phyloP scores from a whole-genome alignment of 2,113 vertebrate species.

The Sinocyclocheilus grahami region DNA sequence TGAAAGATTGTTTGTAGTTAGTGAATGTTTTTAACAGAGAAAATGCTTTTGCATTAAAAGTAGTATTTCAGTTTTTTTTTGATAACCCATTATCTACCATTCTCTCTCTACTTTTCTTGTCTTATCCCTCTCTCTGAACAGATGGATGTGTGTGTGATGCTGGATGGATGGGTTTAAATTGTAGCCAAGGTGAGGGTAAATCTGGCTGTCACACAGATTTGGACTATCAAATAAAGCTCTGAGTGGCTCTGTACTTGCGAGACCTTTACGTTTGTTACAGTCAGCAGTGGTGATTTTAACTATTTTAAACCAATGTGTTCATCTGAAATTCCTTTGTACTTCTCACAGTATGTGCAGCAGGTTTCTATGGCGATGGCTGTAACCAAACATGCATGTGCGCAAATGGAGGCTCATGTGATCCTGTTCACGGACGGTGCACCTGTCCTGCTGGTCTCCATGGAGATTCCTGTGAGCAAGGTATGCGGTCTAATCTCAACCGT shows the following conservation, averaged over 20 bases:
- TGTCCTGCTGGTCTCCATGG: conserved; percentile 80
- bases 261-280: background rate
- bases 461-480: conserved; percentile 77
- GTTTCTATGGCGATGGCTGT: conserved; percentile 78
- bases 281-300: background rate
- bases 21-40: background rate
- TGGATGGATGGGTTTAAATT: conserved; percentile 87
- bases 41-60: background rate
- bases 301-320: background rate
- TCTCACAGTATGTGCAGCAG: conserved; percentile 72
- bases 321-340: background rate
- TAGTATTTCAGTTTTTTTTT: background rate
- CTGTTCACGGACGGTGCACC: conserved; percentile 72
- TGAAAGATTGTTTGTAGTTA: background rate
- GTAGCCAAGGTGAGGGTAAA: conserved; percentile 81
- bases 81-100: background rate
- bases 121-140: conserved; percentile 61
- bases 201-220: background rate
- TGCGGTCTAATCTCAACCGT: background rate
- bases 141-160: conserved; percentile 86
- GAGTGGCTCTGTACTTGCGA: background rate
- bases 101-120: background rate
- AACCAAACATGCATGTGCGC: conserved; percentile 76
- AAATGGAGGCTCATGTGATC: conserved; percentile 77
- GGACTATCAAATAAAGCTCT: background rate